Base-by-base conservation (phyloP, 2,797 vertebrate species). In the Leuciscus waleckii region DNA sequence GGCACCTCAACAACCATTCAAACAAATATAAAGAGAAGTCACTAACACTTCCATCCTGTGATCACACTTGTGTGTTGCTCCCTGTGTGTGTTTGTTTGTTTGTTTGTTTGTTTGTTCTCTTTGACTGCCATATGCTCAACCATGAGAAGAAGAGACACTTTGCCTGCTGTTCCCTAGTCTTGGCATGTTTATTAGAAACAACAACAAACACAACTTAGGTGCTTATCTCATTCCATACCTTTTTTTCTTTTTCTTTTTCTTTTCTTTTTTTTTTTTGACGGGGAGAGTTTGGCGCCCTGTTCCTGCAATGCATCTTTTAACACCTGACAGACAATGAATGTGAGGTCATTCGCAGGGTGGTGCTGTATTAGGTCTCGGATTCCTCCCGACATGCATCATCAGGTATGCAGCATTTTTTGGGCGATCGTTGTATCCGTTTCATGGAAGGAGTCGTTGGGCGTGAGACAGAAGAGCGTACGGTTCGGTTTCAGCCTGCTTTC, bases 151-250 rank as follows among this genome's bases (percentile, higher is more conserved):
- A 90, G 91, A 91, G 91, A 92, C 89, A 82, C 89, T 92, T 91
- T 92, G 90, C 94, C 94, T 93, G 92, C 94, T 94, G 94, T 93
- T 94, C 91, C 89, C 89, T 87, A 91, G 90, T 84, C 90, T 92
- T 79, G 54, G 86, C 91, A 90, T 90, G 76, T 90, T 90, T 90
- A 89, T 83, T 90, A 91, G 81, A 93, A 93, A 94, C 92, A 94
- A 94, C 92, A 91, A 93, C 90, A 92, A 92, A 90, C 89, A 88
- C 85, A 37, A 81, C 73, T 85, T 87, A 69, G 74, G 81, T 43
- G 69, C 63, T 77, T 8, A n/a, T 82, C 56, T 89, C 39, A 69
- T 75, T 11, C 23, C 23, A n/a, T 78, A 65, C 10, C 46, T 49
- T 17, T 49, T 11, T 49, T 58, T 56, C 54, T 58, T 13, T n/a